Evolutionary conservation across 2,888 invertebrate species (phyloP), one percentile per base, ranked within the genome.

Genomic region (Amphimallon solstitiale): DNA sequence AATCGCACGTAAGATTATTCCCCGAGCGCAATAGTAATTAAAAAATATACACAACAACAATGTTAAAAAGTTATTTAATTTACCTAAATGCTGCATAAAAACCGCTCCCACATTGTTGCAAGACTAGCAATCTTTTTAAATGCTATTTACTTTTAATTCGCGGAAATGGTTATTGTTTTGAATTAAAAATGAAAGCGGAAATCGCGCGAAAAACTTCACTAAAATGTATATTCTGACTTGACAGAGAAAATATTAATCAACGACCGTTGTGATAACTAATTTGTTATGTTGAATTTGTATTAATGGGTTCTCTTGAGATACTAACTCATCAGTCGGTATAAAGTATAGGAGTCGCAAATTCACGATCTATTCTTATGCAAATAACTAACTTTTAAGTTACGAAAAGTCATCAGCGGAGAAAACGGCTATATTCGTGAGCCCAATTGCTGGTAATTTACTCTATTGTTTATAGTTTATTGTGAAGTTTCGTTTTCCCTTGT

Each of bases 111-210:
- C 49, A 29, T 23, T 14, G 35, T 35, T 35, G 35, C 35, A 15
- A 35, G 51, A 3, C 35, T 51, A 9, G 51, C 51, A 51, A 51
- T 51, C 51, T 17, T 51, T 51, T 51, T 35, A 35, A 37, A 51
- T 14, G 51, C 51, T 51, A 51, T 51, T 51, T 51, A 51, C 51
- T 51, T 51, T 51, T 51, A 51, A 51, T 51, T 51, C 35, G 17
- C 12, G 51, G 10, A 35, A 35, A 51, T 34, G 51, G 51, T 51
- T 51, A 51, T 34, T 51, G 35, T 51, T 51, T 37, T 34, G 51
- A 35, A 49, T 48, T 48, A 48, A 48, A 48, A 48, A 48, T 12
- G 21, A n/a, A 29, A 23, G 12, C 6, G 17, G 37, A 7, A 17
- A 14, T 0, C 6, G 19, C 37, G 51, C 1, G 51, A 17, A 17